Percentiles rank a stretch among this genome's conserved stretches.
Conservation (phyloP, 2,888 invertebrate genomes). For the Plagodis pulveraria region DNA sequence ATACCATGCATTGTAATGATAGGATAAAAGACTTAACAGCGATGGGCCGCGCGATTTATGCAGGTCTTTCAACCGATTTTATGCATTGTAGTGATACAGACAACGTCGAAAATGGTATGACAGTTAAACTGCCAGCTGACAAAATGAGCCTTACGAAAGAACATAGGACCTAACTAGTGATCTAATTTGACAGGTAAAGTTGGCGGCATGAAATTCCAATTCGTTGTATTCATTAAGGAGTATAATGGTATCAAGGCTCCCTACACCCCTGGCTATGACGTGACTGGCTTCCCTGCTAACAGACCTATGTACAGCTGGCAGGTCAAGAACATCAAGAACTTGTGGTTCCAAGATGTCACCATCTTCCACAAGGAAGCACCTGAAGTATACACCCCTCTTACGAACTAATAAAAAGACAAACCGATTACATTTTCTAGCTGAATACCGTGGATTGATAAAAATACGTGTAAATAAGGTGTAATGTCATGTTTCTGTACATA, state of each 20-base stretch:
- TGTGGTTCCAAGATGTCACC: conserved; percentile 75
- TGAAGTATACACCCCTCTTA: conserved; percentile 56
- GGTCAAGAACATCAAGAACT: conserved; percentile 65
- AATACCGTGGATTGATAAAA: neutral
- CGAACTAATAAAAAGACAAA: neutral
- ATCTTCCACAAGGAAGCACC: conserved; percentile 79
- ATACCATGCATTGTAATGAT: no score
- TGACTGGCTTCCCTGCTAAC: conserved; percentile 83
- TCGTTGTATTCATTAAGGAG: conserved; percentile 81
- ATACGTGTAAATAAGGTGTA: no score
- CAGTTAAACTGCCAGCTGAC: no score
- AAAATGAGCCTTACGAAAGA: neutral
- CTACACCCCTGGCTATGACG: conserved; percentile 66
- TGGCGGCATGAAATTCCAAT: conserved; percentile 86
- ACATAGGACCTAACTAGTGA: neutral
- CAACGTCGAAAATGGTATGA: no score
- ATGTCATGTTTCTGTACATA: no score
- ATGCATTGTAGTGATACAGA: no score
- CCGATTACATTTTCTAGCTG: neutral
- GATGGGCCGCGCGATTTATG: no score
- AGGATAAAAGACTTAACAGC: no score
- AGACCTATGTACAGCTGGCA: conserved; percentile 73
- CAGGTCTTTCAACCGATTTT: no score
- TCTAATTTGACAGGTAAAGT: conserved; percentile 72
- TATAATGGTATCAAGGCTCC: conserved; percentile 46